Evolutionary conservation across 2,113 vertebrate species (phyloP), one percentile per base, ranked within the genome.

Genomic region (Thamnaconus septentrionalis): DNA sequence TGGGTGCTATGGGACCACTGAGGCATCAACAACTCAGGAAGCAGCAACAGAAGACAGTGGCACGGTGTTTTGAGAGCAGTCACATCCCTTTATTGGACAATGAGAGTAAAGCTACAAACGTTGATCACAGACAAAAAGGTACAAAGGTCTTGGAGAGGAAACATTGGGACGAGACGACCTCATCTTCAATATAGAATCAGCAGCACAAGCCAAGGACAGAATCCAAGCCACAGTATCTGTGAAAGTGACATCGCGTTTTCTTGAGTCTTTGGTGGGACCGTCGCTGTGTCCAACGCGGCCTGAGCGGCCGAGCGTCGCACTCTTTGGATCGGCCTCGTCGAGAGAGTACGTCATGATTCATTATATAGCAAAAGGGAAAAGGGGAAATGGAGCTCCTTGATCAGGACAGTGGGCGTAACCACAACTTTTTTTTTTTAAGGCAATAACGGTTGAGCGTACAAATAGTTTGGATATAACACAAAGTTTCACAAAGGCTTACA

Each of bases 71-170:
- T 41, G 43, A 71, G 64, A 59, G 64, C 39, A 78, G 61, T 78
- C 59, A 65, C 64, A 63, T 79, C 63, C 53, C 70, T 80, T 81
- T 79, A 87, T 67, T 81, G 41, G 69, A 78, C 65, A 60, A 85
- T 54, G 64, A 62, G 77, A 77, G 83, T 31, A 31, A 31, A 78
- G 80, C 76, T 79, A 73, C 78, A 66, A 76, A 82, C 50, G 11
- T 48, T 8, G 48, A 81, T 81, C 73, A 87, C 78, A 83, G 55
- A 40, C 67, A 31, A 31, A 31, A 39, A 53, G 69, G 66, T 64
- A 80, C 81, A 82, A 79, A 79, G 67, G 52, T 71, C 54, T 75
- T 77, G 43, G 59, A 64, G 64, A 61, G 48, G 61, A 78, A 71
- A 76, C 53, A 31, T 2, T 31, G 18, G 2, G 18, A 31, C 18